Evolutionary conservation across 2,888 invertebrate genomes (phyloP), one percentile per base, ranked within the genome.

Genomic region (Limenitis camilla): DNA sequence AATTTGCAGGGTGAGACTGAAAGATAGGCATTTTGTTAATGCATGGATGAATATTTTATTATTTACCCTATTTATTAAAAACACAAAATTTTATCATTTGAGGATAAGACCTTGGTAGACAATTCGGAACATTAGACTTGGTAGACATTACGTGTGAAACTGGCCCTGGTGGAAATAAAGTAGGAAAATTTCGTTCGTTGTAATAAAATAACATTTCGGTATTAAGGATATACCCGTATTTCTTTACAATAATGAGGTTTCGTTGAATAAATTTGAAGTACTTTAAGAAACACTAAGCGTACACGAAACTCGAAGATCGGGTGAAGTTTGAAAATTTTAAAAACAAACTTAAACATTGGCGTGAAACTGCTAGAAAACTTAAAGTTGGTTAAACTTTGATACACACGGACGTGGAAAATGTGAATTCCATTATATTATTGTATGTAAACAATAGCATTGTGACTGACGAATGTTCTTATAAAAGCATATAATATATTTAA

Each of bases 11-110:
- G 77, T 81, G 81, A 81, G 75, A 65, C 70, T 59, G 61, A 52
- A 72, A 78, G 85, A 84, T 85, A 85, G 78, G 76, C 71, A 79
- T 82, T 82, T 85, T 80, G 74, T 78, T 72, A 70, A 84, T 85
- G 86, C 82, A 81, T 85, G 80, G 77, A 70, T 84, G 83, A 84
- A 67, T 83, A 82, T 75, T 81, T 45, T 29, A 29, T 10, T 7
- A 4, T 5, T 35, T 7, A 5, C 9, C 7, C 4, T 9, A 35
- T 35, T 6, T 35, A 35, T 5, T 35, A 6, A 35, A 35, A 10
- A 35, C n/a, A n/a, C n/a, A n/a, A n/a, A n/a, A n/a, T n/a, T n/a
- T n/a, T n/a, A n/a, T n/a, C n/a, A n/a, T n/a, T n/a, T n/a, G n/a
- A n/a, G n/a, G n/a, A n/a, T n/a, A n/a, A n/a, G n/a, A n/a, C n/a